Evolutionary conservation across 2,113 vertebrate genomes (phyloP).

Genomic region (Grus americana): DNA sequence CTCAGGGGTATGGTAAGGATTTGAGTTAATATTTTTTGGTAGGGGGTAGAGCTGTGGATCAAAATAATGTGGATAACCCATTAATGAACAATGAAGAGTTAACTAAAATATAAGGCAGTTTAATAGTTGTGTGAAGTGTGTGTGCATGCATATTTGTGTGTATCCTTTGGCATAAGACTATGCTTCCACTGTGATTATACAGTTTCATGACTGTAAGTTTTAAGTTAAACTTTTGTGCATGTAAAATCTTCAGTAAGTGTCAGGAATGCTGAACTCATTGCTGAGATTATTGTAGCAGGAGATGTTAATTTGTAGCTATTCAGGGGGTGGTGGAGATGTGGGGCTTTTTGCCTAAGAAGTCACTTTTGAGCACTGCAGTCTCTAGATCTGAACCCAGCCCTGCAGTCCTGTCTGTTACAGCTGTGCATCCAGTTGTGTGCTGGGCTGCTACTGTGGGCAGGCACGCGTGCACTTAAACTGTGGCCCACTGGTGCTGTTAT

Average conservation of each 20-base stretch:
- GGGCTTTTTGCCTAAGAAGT: neutral
- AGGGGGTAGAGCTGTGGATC: neutral
- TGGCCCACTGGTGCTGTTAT: neutral
- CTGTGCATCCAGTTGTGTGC: constrained; percentile 7
- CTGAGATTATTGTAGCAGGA: neutral
- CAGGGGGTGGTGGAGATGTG: neutral
- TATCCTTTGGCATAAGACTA: neutral
- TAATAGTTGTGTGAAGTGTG: neutral
- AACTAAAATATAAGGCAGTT: neutral
- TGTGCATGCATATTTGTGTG: neutral
- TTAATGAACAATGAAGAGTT: neutral
- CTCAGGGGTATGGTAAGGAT: neutral
- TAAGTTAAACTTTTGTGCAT: neutral
- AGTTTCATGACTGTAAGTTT: neutral
- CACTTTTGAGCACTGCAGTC: neutral
- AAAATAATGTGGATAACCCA: neutral
- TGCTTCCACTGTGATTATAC: neutral
- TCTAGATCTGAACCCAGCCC: neutral
- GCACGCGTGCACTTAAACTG: neutral
- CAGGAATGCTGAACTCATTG: neutral
- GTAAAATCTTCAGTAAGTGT: neutral
- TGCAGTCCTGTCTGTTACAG: neutral
- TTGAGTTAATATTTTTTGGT: neutral
- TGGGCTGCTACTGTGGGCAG: neutral
- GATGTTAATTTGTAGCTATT: neutral